These are phyloP conservation scores for Ciconia stormi DNA, from an alignment of 2,113 vertebrate genomes.

Conservation along the genomic window DNA sequence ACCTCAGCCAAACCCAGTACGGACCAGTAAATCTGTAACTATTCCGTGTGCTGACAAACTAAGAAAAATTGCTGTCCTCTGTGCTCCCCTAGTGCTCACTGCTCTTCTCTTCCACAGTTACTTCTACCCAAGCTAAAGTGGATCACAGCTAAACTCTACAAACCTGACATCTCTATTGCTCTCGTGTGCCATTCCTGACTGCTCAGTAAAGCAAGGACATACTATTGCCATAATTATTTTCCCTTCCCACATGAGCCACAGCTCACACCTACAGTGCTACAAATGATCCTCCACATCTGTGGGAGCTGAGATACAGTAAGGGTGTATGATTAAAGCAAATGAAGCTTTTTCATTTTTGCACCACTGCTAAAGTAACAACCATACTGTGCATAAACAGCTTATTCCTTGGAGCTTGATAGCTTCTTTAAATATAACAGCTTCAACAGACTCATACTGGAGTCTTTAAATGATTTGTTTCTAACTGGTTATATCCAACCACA, in stretches of 20 bases:
- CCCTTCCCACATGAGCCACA: background rate
- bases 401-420: background rate
- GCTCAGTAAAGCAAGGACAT: background rate
- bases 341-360: background rate
- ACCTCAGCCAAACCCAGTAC: background rate
- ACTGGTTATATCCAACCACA: background rate
- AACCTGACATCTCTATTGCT: background rate
- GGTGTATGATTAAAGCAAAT: background rate
- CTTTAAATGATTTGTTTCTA: background rate
- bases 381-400: background rate
- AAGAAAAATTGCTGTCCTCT: background rate
- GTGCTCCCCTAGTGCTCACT: background rate
- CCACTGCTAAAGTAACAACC: background rate
- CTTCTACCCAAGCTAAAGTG: background rate
- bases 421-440: background rate
- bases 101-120: background rate
- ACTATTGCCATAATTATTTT: background rate
- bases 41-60: background rate
- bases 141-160: background rate
- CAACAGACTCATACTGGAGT: background rate
- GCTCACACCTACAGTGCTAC: background rate
- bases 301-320: background rate
- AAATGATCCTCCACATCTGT: background rate
- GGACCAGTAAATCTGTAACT: background rate
- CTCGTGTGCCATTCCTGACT: background rate